Evolutionary conservation across 2,888 invertebrate species (phyloP).

Genomic region (Linnaemya vulpina): DNA sequence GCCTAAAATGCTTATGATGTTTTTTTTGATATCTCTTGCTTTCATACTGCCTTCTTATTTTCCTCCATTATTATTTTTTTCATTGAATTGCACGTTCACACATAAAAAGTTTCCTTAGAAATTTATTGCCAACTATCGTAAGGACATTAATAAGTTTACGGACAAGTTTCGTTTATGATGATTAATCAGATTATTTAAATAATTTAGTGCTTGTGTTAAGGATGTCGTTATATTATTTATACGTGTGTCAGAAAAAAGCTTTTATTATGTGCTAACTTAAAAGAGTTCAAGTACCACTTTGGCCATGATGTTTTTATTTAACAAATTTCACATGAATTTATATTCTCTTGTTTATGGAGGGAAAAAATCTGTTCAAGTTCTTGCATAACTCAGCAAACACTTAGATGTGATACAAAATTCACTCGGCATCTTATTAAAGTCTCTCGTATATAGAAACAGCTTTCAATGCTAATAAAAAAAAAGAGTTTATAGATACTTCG

Average conservation of each 20-base stretch:
- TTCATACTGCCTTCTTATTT: too few relatives aligned
- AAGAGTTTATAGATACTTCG: too few relatives aligned
- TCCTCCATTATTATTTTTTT: too few relatives aligned
- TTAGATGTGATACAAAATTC: neutral
- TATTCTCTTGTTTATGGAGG: too few relatives aligned
- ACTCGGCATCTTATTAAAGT: too few relatives aligned
- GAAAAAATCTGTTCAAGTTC: neutral
- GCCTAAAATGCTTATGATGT: too few relatives aligned
- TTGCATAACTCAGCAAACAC: neutral
- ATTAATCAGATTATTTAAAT: conserved; percentile 25
- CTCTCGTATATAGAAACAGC: too few relatives aligned
- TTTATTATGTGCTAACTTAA: conserved; percentile 47
- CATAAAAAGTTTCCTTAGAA: neutral
- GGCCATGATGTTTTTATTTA: conserved; percentile 18
- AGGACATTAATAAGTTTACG: neutral
- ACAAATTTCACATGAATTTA: too few relatives aligned
- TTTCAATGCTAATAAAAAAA: too few relatives aligned
- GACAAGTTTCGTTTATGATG: neutral
- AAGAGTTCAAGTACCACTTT: conserved; percentile 11
- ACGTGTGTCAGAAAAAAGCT: conserved; percentile 9
- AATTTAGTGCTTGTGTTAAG: neutral
- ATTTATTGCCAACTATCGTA: neutral
- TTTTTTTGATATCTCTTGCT: too few relatives aligned
- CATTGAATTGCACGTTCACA: too few relatives aligned
- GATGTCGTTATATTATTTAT: neutral